Conservation (phyloP, 2,888 invertebrate species). For the Diloba caeruleocephala region DNA sequence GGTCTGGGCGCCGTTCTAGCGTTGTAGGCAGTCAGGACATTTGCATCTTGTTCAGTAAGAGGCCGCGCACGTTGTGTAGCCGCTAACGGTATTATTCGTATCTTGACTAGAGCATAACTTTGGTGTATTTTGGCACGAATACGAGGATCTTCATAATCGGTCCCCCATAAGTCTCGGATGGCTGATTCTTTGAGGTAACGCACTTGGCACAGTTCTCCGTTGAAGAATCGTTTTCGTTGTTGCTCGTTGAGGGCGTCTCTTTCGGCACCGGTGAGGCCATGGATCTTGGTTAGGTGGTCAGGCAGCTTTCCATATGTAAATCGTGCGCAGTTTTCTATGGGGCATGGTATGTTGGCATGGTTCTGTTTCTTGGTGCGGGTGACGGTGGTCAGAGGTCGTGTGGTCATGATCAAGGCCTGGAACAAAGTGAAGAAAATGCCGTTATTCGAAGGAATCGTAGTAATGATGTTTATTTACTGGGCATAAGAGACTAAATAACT, state of each 20-base stretch:
- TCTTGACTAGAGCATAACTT: conserved; percentile 85
- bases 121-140: conserved; percentile 86
- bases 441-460: too few species aligned
- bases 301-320: conserved; percentile 87
- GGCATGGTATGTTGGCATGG: conserved; percentile 87
- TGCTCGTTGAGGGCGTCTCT: conserved; percentile 85
- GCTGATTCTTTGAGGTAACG: conserved; percentile 86
- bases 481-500: too few species aligned
- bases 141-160: conserved; percentile 84
- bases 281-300: conserved; percentile 86
- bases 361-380: conserved; percentile 86
- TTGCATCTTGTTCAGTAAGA: conserved; percentile 86
- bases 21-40: conserved; percentile 86
- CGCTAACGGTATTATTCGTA: conserved; percentile 84
- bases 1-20: conserved; percentile 85
- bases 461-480: too few species aligned
- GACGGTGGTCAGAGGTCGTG: conserved; percentile 69
- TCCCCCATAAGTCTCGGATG: conserved; percentile 86
- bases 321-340: conserved; percentile 86
- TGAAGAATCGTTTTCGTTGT: conserved; percentile 86
- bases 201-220: conserved; percentile 88
- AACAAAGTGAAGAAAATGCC: conserved; percentile 16
- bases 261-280: conserved; percentile 84
- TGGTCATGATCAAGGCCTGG: conserved; percentile 67
- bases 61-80: conserved; percentile 84